These are phyloP conservation scores for Fissipunctia ypsillon DNA, from an alignment of 2,888 invertebrate genomes.

Conservation along the genomic window DNA sequence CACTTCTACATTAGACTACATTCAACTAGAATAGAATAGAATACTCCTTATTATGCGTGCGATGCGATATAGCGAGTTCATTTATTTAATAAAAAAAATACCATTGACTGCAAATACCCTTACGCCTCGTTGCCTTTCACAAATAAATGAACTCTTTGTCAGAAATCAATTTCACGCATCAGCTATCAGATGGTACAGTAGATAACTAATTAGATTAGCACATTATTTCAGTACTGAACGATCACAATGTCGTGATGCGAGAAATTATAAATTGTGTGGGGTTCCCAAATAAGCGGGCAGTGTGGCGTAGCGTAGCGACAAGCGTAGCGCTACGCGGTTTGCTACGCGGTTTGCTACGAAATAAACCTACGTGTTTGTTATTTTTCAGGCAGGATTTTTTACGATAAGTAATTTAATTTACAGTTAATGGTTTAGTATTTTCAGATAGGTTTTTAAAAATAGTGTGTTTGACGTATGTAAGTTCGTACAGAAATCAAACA, in stretches of 20 bases:
- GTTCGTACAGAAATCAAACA: background rate
- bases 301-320: background rate
- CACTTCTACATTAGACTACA: background rate
- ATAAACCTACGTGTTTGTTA: too few species aligned
- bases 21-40: background rate
- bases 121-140: background rate
- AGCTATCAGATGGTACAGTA: constrained; percentile 42
- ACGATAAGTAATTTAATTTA: too few species aligned
- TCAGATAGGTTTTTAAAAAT: too few species aligned
- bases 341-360: constrained; percentile 18
- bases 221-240: constrained; percentile 46
- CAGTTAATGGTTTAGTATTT: too few species aligned
- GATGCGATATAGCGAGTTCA: background rate
- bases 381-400: background rate
- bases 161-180: constrained; percentile 70
- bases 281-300: constrained; percentile 14
- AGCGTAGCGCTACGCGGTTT: constrained; percentile 8
- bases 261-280: constrained; percentile 26
- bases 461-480: too few species aligned
- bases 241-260: constrained; percentile 29
- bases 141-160: constrained; percentile 53
- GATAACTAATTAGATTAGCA: constrained; percentile 59
- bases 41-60: too few species aligned
- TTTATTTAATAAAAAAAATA: background rate
- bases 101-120: background rate